These are phyloP conservation scores for Cremastinae sp. DNA, from an alignment of 2,888 invertebrate genomes.

Conservation along the genomic window DNA sequence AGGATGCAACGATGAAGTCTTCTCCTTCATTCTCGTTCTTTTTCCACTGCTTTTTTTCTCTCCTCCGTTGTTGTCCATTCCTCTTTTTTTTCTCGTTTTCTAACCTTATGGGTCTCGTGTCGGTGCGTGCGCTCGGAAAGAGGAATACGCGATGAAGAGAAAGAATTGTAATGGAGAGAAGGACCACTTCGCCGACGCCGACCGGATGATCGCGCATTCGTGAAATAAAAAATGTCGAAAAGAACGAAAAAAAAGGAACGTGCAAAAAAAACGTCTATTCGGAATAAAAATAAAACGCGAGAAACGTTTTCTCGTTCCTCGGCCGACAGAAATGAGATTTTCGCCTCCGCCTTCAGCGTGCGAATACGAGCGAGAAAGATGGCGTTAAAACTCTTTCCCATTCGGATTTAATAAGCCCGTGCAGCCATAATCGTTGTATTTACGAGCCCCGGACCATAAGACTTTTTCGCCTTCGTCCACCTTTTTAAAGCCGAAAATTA, in stretches of 20 bases:
- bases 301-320: constrained; percentile 25
- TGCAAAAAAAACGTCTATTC: constrained; percentile 13
- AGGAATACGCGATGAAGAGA: constrained; percentile 45
- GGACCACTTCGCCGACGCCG: constrained; percentile 39
- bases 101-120: constrained; percentile 55
- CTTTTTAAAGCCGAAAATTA: constrained; percentile 69
- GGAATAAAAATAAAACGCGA: constrained; percentile 10
- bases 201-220: constrained; percentile 43
- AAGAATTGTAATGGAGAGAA: constrained; percentile 56
- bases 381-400: constrained; percentile 49
- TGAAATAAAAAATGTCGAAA: constrained; percentile 6
- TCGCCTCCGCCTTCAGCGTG: constrained; percentile 13
- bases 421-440: constrained; percentile 77
- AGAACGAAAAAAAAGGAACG: constrained; percentile 10
- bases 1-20: constrained; percentile 58
- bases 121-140: constrained; percentile 65
- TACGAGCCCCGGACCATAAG: constrained; percentile 70
- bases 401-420: constrained; percentile 77
- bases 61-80: constrained; percentile 27
- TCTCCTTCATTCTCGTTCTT: constrained; percentile 56
- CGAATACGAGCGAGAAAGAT: constrained; percentile 43
- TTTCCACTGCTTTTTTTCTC: constrained; percentile 58
- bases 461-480: constrained; percentile 57
- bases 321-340: constrained; percentile 52
- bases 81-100: constrained; percentile 55